These are phyloP conservation scores for Drosophila malerkotliana DNA, from an alignment of 1,140 invertebrate genomes.

Conservation along the genomic window DNA sequence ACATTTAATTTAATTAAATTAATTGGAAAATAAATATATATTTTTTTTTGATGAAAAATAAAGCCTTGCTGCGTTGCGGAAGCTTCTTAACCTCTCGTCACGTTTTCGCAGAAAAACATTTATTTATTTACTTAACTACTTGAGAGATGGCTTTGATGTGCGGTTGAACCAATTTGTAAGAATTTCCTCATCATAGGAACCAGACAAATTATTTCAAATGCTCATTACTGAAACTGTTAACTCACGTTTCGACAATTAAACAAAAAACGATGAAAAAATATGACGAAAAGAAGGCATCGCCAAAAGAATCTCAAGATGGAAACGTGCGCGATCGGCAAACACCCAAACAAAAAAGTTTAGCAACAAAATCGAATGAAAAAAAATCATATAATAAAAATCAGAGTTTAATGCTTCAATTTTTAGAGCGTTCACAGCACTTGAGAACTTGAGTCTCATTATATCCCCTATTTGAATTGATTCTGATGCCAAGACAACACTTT, in stretches of 20 bases:
- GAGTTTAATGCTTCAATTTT: constrained; percentile 55
- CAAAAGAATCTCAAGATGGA: constrained; percentile 64
- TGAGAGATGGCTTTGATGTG: constrained; percentile 20
- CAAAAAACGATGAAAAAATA: constrained; percentile 13
- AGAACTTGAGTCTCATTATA: constrained; percentile 39
- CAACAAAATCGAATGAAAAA: background rate
- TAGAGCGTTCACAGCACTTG: constrained; percentile 44
- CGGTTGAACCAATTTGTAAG: constrained; percentile 68
- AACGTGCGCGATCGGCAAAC: constrained; percentile 66
- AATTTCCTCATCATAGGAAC: constrained; percentile 56
- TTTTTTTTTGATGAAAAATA: background rate
- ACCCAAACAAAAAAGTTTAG: constrained; percentile 56
- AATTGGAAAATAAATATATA: constrained; percentile 27
- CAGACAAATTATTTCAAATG: constrained; percentile 52
- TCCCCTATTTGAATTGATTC: constrained; percentile 31
- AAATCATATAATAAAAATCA: constrained; percentile 32
- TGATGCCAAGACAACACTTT: constrained; percentile 61
- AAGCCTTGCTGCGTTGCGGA: constrained; percentile 32
- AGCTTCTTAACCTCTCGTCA: constrained; percentile 38
- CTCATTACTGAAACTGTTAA: constrained; percentile 74
- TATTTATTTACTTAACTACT: constrained; percentile 57
- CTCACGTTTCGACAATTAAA: constrained; percentile 76
- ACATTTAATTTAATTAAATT: constrained; percentile 50
- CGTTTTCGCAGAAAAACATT: constrained; percentile 43
- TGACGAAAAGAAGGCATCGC: constrained; percentile 31